These are phyloP conservation scores for Mycalesis mineus DNA, from an alignment of 2,888 invertebrate species.

Conservation along the genomic window DNA sequence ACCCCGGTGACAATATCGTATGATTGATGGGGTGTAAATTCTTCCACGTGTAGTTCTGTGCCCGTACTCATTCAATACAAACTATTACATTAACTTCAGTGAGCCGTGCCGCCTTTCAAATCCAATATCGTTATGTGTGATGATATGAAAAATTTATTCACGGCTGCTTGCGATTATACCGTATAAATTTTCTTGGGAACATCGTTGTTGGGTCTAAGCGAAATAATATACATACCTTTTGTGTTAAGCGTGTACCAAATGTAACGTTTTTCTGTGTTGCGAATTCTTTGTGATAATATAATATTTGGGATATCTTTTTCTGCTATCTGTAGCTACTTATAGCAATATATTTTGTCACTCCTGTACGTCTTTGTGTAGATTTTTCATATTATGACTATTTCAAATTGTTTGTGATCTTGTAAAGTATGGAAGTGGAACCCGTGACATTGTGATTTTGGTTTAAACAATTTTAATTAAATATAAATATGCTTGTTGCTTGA, in stretches of 20 bases:
- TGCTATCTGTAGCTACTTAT: not conserved
- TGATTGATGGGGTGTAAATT: constrained; percentile 17
- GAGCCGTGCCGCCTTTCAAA: constrained; percentile 18
- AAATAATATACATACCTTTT: constrained; percentile 8
- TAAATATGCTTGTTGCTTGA: no score
- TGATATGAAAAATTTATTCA: constrained; percentile 32
- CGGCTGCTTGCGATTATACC: constrained; percentile 13
- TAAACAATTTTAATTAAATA: no score
- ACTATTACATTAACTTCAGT: constrained; percentile 16
- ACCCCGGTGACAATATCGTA: constrained; percentile 7
- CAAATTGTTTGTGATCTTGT: no score
- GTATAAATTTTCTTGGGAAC: constrained; percentile 5
- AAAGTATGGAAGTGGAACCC: no score
- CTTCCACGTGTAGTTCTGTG: constrained; percentile 8
- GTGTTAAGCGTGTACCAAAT: not conserved
- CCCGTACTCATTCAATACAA: constrained; percentile 12
- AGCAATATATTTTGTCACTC: not conserved
- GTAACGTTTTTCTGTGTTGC: constrained; percentile 1
- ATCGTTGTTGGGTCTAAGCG: constrained; percentile 1
- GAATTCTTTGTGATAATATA: not conserved
- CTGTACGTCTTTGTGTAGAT: no score
- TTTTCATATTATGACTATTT: no score
- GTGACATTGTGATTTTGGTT: no score
- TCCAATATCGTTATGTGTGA: constrained; percentile 25
- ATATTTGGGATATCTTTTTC: not conserved